Conservation (phyloP, 2,888 invertebrate genomes). For the Pammene aurita region DNA sequence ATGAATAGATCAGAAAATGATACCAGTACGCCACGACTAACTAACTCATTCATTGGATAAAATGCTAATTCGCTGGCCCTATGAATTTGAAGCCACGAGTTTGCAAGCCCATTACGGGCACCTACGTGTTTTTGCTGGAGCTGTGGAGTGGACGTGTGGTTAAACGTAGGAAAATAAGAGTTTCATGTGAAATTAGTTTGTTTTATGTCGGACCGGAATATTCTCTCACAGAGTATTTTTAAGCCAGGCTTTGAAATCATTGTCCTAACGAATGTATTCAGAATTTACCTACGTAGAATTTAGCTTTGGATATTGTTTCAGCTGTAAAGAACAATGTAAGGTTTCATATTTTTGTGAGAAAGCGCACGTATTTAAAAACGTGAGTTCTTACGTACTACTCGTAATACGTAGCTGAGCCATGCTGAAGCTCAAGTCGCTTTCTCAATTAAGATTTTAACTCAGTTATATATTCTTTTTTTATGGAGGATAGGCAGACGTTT, state of each 20-base stretch:
- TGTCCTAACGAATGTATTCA: conserved; percentile 9
- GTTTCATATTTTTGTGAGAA: too few species aligned
- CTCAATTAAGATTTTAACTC: too few species aligned
- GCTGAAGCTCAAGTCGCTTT: too few species aligned
- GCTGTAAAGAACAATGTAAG: too few species aligned
- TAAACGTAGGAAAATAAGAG: conserved; percentile 8
- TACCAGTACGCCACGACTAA: conserved; percentile 15
- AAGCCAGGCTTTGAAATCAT: background rate
- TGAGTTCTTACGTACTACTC: too few species aligned
- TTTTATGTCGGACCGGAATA: background rate
- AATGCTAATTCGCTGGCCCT: conserved; percentile 29
- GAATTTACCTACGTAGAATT: background rate
- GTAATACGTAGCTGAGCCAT: too few species aligned
- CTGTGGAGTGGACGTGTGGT: background rate
- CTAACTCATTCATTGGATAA: conserved; percentile 33
- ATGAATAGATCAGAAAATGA: background rate
- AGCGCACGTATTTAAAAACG: too few species aligned
- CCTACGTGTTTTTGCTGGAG: conserved; percentile 20
- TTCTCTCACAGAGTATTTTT: background rate
- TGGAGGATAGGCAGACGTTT: too few species aligned
- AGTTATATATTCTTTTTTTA: too few species aligned
- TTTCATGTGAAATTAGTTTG: conserved; percentile 11
- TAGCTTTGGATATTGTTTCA: too few species aligned
- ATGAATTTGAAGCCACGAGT: conserved; percentile 30
- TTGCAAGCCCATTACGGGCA: conserved; percentile 21